Evolutionary conservation across 2,888 invertebrate species (phyloP), one percentile per base, ranked within the genome.

Genomic region (Dynastes hyllus): DNA sequence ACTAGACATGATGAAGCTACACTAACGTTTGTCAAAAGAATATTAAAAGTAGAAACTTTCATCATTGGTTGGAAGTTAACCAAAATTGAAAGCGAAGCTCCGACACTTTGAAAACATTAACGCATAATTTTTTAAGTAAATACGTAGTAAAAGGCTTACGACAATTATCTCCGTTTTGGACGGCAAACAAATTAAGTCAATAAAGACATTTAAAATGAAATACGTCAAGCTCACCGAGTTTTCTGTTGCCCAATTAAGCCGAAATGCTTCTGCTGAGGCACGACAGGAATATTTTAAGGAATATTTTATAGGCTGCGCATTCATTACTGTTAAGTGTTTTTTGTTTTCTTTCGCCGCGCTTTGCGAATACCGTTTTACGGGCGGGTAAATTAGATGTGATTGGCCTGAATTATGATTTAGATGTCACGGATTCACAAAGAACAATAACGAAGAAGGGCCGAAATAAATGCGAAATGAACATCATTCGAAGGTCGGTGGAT

Each of bases 211-310:
- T 53, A 50, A 69, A 51, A 69, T 51, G 69, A 69, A 69, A 53
- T 69, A 51, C 51, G 69, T 69, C 69, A 69, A 51, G 69, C 51
- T 69, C 51, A 51, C 29, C 9, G 27, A 50, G 29, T 69, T 69
- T 69, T 69, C 51, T 51, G 27, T 51, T 51, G 69, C 50, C 51
- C 69, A 69, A 69, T 69, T 69, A 53, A 51, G 29, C 51, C 32
- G 32, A 32, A 63, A 63, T 63, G 32, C 63, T 63, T 63, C 63
- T 11, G 63, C 13, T 13, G 32, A 32, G 27, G 51, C 69, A 51
- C 50, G 51, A 51, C 29, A 13, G 51, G 40, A 69, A 69, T 69
- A 69, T 69, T 69, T 69, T 69, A 69, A 69, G 69, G 29, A 51
- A 51, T 51, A 37, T 45, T 51, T 51, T 69, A 51, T 69, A 51